Evolutionary conservation across 1,140 invertebrate species (phyloP).

Genomic region (Gerris buenoi): DNA sequence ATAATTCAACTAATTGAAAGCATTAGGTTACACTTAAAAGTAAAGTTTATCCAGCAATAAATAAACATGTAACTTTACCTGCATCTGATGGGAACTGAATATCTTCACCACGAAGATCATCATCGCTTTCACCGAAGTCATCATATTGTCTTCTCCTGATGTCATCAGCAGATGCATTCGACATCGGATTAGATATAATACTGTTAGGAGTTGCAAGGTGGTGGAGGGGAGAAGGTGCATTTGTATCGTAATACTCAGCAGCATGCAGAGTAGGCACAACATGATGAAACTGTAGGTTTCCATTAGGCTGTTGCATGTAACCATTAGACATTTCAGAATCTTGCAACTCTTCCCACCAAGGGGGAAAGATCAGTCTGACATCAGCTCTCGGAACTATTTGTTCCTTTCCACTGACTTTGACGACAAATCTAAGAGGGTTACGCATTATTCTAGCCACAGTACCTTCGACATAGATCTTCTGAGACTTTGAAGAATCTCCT

Average conservation of each 20-base stretch:
- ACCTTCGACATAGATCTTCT: conserved; percentile 67
- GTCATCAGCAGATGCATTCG: conserved; percentile 39
- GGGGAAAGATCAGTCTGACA: conserved; percentile 73
- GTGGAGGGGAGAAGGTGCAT: conserved; percentile 36
- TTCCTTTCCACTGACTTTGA: conserved; percentile 42
- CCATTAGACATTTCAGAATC: conserved; percentile 33
- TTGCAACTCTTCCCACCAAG: conserved; percentile 89
- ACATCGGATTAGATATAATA: conserved; percentile 33
- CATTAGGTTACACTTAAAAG: no score
- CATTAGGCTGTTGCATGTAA: conserved; percentile 9
- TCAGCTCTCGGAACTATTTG: conserved; percentile 66
- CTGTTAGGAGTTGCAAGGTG: conserved; percentile 33
- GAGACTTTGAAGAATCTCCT: conserved; percentile 12
- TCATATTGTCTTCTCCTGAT: conserved; percentile 47
- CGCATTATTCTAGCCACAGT: conserved; percentile 55
- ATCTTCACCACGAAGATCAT: conserved; percentile 71
- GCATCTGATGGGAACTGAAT: conserved; percentile 65
- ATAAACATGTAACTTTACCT: no score
- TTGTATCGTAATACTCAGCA: conserved; percentile 29
- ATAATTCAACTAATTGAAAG: no score
- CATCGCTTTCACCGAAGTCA: conserved; percentile 74
- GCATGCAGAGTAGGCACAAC: conserved; percentile 21
- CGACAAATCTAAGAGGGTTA: conserved; percentile 58
- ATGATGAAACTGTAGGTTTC: conserved; percentile 20
- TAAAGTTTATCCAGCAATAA: no score